phyloP scores from a whole-genome alignment of 2,888 invertebrate species.

The Chouioia cunea region DNA sequence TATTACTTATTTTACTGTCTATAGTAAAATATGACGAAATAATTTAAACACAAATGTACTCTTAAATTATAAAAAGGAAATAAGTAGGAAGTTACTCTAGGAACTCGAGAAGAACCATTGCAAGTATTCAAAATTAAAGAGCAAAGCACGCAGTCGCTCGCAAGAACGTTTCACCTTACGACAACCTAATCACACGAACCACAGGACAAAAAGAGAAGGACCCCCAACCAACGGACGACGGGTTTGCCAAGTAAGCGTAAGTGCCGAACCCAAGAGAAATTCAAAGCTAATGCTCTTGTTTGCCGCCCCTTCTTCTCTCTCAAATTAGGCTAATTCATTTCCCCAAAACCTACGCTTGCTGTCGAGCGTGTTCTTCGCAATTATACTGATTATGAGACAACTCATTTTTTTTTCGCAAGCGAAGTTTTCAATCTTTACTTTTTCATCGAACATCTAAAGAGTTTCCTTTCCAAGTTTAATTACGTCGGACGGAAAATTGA shows the following conservation, averaged over 20 bases:
- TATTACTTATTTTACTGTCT: too few species aligned
- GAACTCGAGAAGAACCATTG: too few species aligned
- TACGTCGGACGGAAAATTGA: background rate
- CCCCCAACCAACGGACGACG: background rate
- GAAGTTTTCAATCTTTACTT: background rate
- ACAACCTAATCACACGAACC: background rate
- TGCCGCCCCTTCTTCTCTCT: conserved; percentile 20
- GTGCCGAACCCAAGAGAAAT: conserved; percentile 1
- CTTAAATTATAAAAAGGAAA: too few species aligned
- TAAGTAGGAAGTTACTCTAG: too few species aligned
- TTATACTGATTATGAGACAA: conserved; percentile 21
- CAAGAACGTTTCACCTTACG: background rate
- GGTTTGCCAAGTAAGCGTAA: background rate
- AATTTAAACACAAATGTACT: too few species aligned
- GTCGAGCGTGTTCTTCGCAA: background rate
- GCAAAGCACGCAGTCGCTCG: background rate
- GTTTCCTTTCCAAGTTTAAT: conserved; percentile 8
- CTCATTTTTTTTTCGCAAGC: background rate
- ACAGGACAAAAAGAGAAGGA: conserved; percentile 11
- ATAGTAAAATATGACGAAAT: too few species aligned
- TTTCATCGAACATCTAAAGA: background rate
- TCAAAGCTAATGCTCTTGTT: conserved; percentile 35
- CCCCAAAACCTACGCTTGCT: too few species aligned
- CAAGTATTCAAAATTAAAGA: conserved; percentile 6
- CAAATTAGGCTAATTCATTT: conserved; percentile 43